phyloP scores from a whole-genome alignment of 2,797 vertebrate species.

The Paguma larvata region DNA sequence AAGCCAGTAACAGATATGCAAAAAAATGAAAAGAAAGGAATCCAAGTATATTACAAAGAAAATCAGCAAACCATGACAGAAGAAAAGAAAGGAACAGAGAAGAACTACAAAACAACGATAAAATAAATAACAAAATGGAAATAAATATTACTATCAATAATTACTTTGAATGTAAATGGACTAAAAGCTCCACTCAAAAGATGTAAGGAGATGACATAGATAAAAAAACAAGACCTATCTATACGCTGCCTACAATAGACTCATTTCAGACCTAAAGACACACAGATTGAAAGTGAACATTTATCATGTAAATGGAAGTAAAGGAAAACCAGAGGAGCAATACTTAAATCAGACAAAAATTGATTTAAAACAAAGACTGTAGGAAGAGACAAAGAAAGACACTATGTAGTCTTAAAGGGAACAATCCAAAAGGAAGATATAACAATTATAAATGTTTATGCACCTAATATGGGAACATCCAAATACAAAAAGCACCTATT shows the following conservation, averaged over 20 bases:
- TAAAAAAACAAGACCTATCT: not conserved
- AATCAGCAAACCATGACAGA: not conserved
- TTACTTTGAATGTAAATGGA: not conserved
- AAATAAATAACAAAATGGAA: not conserved
- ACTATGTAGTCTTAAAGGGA: not conserved
- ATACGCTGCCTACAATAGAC: not conserved
- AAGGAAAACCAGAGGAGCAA: not conserved
- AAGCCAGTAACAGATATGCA: not conserved
- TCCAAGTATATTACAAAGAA: not conserved
- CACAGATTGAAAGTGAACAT: not conserved
- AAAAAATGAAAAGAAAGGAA: not conserved
- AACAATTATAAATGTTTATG: not conserved
- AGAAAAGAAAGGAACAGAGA: not conserved
- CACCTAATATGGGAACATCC: not conserved
- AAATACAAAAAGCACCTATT: not conserved
- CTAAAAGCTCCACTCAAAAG: not conserved
- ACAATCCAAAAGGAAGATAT: not conserved
- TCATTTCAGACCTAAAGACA: not conserved
- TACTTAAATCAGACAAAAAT: not conserved
- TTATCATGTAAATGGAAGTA: not conserved
- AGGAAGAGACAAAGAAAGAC: not conserved
- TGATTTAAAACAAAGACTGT: not conserved
- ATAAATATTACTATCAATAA: not conserved
- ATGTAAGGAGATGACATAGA: not conserved
- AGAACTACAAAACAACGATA: not conserved